These are phyloP conservation scores for Antennarius striatus DNA, from an alignment of 2,113 vertebrate species.

Conservation along the genomic window DNA sequence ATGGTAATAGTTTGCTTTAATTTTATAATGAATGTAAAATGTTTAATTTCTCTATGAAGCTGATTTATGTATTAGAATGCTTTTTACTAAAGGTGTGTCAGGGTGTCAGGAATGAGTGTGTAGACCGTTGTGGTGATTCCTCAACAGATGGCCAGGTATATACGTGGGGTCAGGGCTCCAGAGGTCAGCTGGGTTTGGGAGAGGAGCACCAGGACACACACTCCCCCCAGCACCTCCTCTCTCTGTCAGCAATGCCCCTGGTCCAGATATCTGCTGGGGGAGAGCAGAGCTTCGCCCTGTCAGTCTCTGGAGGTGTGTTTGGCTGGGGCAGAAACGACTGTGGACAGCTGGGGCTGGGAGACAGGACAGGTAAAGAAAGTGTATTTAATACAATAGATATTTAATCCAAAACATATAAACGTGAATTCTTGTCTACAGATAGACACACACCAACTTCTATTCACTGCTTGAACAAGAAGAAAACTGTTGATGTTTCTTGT, in stretches of 20 bases:
- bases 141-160: constrained; percentile 68
- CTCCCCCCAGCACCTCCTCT: constrained; percentile 74
- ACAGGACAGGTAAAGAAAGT: constrained; percentile 31
- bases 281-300: constrained; percentile 84
- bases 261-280: constrained; percentile 87
- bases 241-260: constrained; percentile 80
- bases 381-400: too few relatives aligned
- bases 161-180: constrained; percentile 83
- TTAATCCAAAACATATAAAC: too few relatives aligned
- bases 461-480: constrained; percentile 85
- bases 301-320: constrained; percentile 86
- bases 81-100: too few relatives aligned
- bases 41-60: too few relatives aligned
- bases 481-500: constrained; percentile 87
- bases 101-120: too few relatives aligned
- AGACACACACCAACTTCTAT: constrained; percentile 83
- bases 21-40: too few relatives aligned
- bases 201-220: neutral
- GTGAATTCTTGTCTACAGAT: constrained; percentile 76
- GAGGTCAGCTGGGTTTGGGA: constrained; percentile 87
- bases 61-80: too few relatives aligned
- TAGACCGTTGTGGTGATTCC: neutral
- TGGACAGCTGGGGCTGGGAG: constrained; percentile 87
- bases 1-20: too few relatives aligned
- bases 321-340: constrained; percentile 87